phyloP scores from a whole-genome alignment of 2,113 vertebrate species.

The Rhagologus leucostigma region DNA sequence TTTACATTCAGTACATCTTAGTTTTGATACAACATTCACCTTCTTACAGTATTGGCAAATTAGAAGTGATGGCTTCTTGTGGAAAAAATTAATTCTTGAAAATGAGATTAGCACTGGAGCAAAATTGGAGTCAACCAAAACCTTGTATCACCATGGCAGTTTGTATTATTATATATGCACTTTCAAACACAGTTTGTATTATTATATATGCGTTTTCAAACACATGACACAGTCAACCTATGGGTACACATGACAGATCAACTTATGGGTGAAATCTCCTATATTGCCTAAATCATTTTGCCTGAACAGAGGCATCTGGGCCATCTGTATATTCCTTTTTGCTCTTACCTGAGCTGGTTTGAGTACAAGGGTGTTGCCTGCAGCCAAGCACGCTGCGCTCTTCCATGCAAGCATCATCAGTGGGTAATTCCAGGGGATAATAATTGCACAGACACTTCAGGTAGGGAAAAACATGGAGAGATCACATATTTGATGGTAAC shows the following conservation, averaged over 20 bases:
- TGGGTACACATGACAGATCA: neutral
- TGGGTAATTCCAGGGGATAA: conserved; percentile 86
- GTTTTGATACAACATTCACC: neutral
- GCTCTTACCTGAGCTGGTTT: conserved; percentile 80
- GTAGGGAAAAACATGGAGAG: neutral
- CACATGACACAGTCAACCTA: neutral
- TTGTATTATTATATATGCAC: neutral
- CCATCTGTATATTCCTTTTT: neutral
- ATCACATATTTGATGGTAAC: neutral
- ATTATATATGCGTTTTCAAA: neutral
- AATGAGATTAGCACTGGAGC: neutral
- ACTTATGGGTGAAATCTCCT: neutral
- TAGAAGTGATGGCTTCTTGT: neutral
- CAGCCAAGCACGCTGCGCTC: conserved; percentile 79
- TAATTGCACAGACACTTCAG: conserved; percentile 79
- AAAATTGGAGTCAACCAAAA: neutral
- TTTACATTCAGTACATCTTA: neutral
- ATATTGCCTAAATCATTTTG: neutral
- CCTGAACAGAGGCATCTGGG: neutral
- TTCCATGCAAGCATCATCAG: conserved; percentile 88
- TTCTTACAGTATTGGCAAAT: neutral
- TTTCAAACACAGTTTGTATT: neutral
- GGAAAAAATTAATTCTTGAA: neutral
- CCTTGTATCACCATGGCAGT: neutral
- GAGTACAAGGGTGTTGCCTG: conserved; percentile 81